Percentiles rank a stretch among this genome's conserved stretches.
Conservation (phyloP, 1,140 invertebrate genomes). For the Drosophila pseudoobscura region DNA sequence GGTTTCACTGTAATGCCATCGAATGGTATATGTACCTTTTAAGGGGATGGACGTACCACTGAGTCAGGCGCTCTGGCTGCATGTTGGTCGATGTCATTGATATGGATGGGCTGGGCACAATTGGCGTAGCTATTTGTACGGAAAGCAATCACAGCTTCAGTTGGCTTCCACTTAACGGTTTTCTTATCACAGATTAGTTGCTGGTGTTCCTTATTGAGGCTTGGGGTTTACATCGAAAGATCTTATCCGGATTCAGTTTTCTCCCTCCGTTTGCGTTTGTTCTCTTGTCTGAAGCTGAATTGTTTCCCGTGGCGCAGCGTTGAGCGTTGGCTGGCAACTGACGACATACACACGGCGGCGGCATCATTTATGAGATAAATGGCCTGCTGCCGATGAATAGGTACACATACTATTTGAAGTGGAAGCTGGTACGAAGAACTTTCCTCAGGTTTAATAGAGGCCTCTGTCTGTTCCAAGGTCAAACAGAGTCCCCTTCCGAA, state of each 20-base stretch:
- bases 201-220: constrained; percentile 32
- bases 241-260: constrained; percentile 31
- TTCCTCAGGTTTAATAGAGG: constrained; percentile 6
- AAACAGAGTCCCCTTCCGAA: not conserved
- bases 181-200: constrained; percentile 72
- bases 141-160: constrained; percentile 62
- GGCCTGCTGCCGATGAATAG: constrained; percentile 30
- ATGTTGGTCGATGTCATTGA: constrained; percentile 17
- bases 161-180: constrained; percentile 36
- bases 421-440: constrained; percentile 34
- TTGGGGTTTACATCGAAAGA: constrained; percentile 68
- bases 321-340: constrained; percentile 67
- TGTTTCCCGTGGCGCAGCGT: constrained; percentile 44
- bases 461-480: constrained; percentile 43
- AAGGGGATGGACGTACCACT: constrained; percentile 13
- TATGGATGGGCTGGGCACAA: constrained; percentile 10
- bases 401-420: constrained; percentile 22
- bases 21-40: too few relatives aligned
- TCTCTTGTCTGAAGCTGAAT: not conserved
- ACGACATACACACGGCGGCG: constrained; percentile 47
- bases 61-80: constrained; percentile 25
- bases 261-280: constrained; percentile 7
- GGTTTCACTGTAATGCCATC: too few relatives aligned
- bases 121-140: constrained; percentile 23
- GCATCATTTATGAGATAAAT: constrained; percentile 79